Evolutionary conservation across 2,797 vertebrate genomes (phyloP), one percentile per base, ranked within the genome.

Genomic region (Mormyrus hasselquistii): DNA sequence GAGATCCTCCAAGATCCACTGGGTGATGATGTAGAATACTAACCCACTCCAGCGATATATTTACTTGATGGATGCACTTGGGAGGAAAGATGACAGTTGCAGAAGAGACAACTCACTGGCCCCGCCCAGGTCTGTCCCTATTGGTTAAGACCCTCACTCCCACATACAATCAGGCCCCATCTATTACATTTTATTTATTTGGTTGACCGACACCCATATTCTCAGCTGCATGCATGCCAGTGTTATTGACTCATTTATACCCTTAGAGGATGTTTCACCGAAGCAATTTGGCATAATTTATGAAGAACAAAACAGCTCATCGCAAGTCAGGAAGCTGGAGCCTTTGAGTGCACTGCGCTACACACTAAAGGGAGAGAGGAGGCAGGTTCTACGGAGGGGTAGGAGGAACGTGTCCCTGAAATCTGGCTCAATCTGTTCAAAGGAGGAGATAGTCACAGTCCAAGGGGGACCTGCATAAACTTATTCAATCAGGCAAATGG

Each of bases 21-120:
- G 47, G 50, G 87, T 53, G 47, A 50, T 47, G 87, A 87, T 89
- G 89, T 91, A 62, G 92, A 90, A 92, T 92, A 91, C 76, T 90
- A 73, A 84, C 79, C 88, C 65, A 73, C 85, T 88, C 89, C 73
- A 83, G 89, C 73, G 53, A 49, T 92, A 90, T 91, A 90, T 93
- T 91, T 90, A 87, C 88, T 76, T 90, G 90, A 91, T 83, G 53
- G 87, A 88, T 55, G 79, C 88, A 88, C 73, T 86, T 57, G 59
- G 87, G 91, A 76, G 82, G 87, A 90, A 87, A 90, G 90, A 90
- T 90, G 91, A 90, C 88, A 89, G 88, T 47, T 53, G 88, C 84
- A 86, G 62, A 86, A 86, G 29, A 55, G 84, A 55, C 49, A 55
- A 53, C 22, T 14, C 47, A 29, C 50, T 53, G 50, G 84, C 84